These are phyloP conservation scores for Caenorhabditis sp. DNA, from an alignment of 2,888 invertebrate genomes.

Conservation along the genomic window DNA sequence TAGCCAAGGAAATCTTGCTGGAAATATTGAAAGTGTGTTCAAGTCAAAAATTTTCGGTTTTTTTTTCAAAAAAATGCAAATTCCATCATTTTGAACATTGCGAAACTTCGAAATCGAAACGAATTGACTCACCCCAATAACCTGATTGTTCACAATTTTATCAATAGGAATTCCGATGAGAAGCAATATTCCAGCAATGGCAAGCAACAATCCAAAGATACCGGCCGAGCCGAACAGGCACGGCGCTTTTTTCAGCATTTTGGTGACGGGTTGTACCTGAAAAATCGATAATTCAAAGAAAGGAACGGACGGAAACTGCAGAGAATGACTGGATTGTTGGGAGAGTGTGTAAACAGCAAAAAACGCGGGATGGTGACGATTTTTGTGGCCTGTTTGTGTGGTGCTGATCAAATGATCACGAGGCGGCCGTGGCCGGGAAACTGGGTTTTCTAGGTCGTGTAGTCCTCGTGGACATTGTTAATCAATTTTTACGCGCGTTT, in stretches of 20 bases:
- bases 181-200: constrained; percentile 38
- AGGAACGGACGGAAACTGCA: not conserved
- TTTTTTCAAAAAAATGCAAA: too few species aligned
- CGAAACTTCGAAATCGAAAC: not conserved
- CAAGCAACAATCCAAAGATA: constrained; percentile 34
- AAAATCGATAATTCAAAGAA: constrained; percentile 10
- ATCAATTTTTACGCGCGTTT: not conserved
- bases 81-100: not conserved
- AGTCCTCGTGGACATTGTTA: not conserved
- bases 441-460: constrained; percentile 7
- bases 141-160: constrained; percentile 56
- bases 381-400: constrained; percentile 24
- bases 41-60: too few species aligned
- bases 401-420: constrained; percentile 30
- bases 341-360: constrained; percentile 17
- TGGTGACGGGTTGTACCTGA: constrained; percentile 4
- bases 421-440: constrained; percentile 7
- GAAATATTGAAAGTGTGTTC: too few species aligned
- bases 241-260: constrained; percentile 50
- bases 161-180: constrained; percentile 60
- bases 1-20: constrained; percentile 77
- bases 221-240: constrained; percentile 49
- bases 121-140: constrained; percentile 46
- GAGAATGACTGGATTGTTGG: constrained; percentile 4
- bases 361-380: not conserved